Percentiles rank a stretch among this genome's conserved stretches.
Conservation (phyloP, 2,888 invertebrate genomes). For the Dusona sp. region DNA sequence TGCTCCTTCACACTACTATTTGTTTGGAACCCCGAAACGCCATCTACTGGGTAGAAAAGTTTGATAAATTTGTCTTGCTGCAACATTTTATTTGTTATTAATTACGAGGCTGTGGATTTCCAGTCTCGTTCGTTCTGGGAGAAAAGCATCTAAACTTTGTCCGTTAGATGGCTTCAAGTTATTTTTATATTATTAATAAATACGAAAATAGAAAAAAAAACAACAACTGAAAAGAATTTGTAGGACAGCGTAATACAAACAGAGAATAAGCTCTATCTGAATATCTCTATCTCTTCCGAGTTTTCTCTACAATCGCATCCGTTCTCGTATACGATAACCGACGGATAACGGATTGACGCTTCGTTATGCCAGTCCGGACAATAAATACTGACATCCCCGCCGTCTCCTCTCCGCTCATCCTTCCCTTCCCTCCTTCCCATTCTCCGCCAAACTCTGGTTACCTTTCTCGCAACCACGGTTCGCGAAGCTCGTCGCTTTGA, state of each 20-base stretch:
- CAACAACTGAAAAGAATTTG: neutral
- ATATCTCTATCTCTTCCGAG: constrained; percentile 8
- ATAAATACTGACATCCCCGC: constrained; percentile 73
- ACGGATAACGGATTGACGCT: constrained; percentile 78
- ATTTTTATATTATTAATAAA: neutral
- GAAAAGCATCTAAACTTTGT: neutral
- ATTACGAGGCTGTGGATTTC: neutral
- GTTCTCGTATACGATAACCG: constrained; percentile 72
- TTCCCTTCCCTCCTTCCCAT: neutral
- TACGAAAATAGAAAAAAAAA: neutral
- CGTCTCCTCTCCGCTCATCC: neutral
- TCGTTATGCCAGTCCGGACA: constrained; percentile 76
- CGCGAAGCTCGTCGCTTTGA: constrained; percentile 77
- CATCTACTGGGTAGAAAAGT: neutral
- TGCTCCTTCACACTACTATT: neutral
- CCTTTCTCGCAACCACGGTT: constrained; percentile 48
- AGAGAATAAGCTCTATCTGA: neutral
- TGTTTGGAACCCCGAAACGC: neutral
- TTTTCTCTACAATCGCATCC: constrained; percentile 23
- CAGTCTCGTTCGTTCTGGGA: neutral
- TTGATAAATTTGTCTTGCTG: neutral
- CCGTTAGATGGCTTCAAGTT: neutral
- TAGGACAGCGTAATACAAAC: neutral
- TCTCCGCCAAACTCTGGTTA: neutral
- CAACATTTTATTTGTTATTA: neutral